A percentile compares a stretch with the other conserved stretches of the same genome.
Conservation (phyloP, 2,113 vertebrate species). For the Hiodon tergisus region DNA sequence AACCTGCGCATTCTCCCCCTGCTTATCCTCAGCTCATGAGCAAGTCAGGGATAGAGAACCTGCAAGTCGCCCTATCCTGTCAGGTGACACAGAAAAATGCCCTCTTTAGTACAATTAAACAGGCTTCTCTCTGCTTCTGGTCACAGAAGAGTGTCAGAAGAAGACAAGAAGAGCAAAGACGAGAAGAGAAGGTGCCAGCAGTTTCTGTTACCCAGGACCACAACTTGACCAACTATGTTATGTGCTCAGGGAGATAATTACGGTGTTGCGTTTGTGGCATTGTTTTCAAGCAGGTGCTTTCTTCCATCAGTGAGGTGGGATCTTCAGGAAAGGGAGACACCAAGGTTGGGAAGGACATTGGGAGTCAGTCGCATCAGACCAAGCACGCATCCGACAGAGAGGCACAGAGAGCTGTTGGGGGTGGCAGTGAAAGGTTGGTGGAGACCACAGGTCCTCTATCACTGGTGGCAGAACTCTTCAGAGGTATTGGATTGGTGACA, state of each 20-base stretch:
- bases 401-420: not conserved
- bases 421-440: constrained; percentile 22
- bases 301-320: constrained; percentile 28
- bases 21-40: constrained; percentile 54
- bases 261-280: not conserved
- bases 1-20: not conserved
- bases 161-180: not conserved
- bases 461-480: no score
- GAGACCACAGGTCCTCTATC: not conserved
- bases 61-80: constrained; percentile 62
- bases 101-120: constrained; percentile 60
- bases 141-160: constrained; percentile 28
- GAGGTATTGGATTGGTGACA: no score
- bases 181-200: not conserved
- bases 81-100: constrained; percentile 69
- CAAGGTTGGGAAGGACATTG: not conserved
- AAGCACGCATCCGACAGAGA: not conserved
- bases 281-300: constrained; percentile 17
- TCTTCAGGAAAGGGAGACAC: constrained; percentile 38
- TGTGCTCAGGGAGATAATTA: no score
- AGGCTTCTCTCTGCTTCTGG: constrained; percentile 51
- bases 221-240: no score
- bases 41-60: constrained; percentile 56
- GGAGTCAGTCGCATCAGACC: not conserved
- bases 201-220: no score